A percentile compares a stretch with the other conserved stretches of the same genome.
Evolutionary conservation across 1,140 invertebrate species (phyloP).

Genomic region (Calosoma granatense): DNA sequence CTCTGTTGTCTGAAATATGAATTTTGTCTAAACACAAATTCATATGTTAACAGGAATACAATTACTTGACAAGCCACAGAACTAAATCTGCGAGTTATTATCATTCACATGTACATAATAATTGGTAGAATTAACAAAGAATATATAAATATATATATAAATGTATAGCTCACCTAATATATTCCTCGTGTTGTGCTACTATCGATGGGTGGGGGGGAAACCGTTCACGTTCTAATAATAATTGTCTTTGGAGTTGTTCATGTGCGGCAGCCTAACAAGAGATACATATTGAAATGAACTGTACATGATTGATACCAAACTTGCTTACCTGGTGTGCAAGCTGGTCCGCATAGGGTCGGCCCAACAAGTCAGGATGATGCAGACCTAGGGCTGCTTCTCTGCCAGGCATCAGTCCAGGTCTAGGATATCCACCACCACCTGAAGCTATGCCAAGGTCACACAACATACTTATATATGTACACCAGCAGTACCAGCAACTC

Average conservation of each 20-base stretch:
- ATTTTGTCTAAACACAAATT: slow-evolving; percentile 12
- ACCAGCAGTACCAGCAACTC: too few species aligned
- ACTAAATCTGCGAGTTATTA: too few species aligned
- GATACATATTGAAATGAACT: neutral
- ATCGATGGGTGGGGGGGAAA: slow-evolving; percentile 54
- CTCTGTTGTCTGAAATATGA: slow-evolving; percentile 59
- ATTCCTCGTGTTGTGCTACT: slow-evolving; percentile 69
- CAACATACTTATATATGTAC: neutral
- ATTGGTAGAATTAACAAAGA: too few species aligned
- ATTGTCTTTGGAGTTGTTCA: slow-evolving; percentile 75
- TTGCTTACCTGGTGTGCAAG: slow-evolving; percentile 59
- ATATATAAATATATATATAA: neutral
- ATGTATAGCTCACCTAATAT: slow-evolving; percentile 52
- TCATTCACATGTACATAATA: too few species aligned
- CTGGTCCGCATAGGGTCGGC: slow-evolving; percentile 72
- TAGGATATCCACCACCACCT: slow-evolving; percentile 48
- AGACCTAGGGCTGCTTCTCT: slow-evolving; percentile 47
- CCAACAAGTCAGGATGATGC: slow-evolving; percentile 66
- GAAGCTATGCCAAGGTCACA: slow-evolving; percentile 33
- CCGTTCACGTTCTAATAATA: slow-evolving; percentile 71
- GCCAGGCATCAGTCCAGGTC: slow-evolving; percentile 46
- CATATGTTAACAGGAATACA: too few species aligned
- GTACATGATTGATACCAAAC: slow-evolving; percentile 16
- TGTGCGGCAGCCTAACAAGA: slow-evolving; percentile 54
- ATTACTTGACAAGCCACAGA: too few species aligned